These are phyloP conservation scores for Azorinus chamasolen DNA, from an alignment of 2,888 invertebrate species.

Conservation along the genomic window DNA sequence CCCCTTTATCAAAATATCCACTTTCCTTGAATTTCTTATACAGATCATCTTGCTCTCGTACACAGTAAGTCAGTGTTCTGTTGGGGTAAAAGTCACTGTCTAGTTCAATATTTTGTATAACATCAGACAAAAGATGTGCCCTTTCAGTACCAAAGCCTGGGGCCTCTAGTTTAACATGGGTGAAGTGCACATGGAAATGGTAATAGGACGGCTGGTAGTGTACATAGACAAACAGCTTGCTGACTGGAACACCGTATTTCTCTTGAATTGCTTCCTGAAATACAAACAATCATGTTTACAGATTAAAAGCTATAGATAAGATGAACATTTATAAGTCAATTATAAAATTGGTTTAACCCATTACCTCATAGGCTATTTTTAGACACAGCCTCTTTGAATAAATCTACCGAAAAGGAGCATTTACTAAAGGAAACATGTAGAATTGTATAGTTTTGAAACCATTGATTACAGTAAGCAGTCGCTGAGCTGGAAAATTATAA, in stretches of 20 bases:
- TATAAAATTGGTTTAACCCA: too few relatives aligned
- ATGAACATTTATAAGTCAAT: too few relatives aligned
- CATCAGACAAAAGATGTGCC: slow-evolving; percentile 94
- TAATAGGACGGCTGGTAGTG: slow-evolving; percentile 99
- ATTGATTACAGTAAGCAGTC: too few relatives aligned
- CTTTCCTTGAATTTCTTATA: slow-evolving; percentile 86
- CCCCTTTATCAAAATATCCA: slow-evolving; percentile 58
- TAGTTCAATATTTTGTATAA: slow-evolving; percentile 96
- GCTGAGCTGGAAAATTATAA: too few relatives aligned
- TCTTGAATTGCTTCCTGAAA: slow-evolving; percentile 91
- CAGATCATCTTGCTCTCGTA: slow-evolving; percentile 92
- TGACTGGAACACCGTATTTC: slow-evolving; percentile 91
- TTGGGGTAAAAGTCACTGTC: slow-evolving; percentile 94
- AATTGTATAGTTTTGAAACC: too few relatives aligned
- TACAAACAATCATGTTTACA: too few relatives aligned
- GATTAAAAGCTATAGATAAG: too few relatives aligned
- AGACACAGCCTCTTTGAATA: too few relatives aligned
- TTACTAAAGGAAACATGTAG: too few relatives aligned
- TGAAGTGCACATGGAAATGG: slow-evolving; percentile 98
- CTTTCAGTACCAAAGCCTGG: slow-evolving; percentile 93
- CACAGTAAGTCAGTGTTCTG: slow-evolving; percentile 92
- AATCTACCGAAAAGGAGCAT: too few relatives aligned
- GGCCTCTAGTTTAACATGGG: slow-evolving; percentile 88
- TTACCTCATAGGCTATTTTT: too few relatives aligned
- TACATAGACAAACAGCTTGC: slow-evolving; percentile 92